Percentiles rank a stretch among this genome's conserved stretches.
Evolutionary conservation across 2,797 vertebrate genomes (phyloP).

Genomic region (Syngnathus acus): DNA sequence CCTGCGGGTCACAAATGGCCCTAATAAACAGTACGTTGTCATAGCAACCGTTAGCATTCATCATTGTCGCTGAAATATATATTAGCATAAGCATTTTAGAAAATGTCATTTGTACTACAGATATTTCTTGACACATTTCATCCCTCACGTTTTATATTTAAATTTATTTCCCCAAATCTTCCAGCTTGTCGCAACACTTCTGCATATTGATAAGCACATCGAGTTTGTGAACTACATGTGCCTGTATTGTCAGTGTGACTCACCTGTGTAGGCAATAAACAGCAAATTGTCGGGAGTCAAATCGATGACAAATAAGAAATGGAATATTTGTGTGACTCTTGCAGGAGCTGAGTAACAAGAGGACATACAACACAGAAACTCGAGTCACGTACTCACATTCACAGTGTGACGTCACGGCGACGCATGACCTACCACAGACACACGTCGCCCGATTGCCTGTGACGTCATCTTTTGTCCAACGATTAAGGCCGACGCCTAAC

Average conservation of each 20-base stretch:
- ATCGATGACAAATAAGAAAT: background rate
- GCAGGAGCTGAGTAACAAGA: background rate
- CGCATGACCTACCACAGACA: background rate
- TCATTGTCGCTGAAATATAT: background rate
- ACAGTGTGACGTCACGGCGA: slow-evolving; percentile 2
- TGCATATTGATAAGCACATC: background rate
- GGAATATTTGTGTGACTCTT: background rate
- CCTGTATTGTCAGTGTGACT: background rate
- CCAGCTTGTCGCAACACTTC: background rate
- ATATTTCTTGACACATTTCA: background rate
- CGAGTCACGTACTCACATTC: background rate
- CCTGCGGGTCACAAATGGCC: no score
- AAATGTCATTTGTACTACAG: background rate
- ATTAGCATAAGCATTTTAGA: background rate
- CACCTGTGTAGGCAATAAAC: background rate
- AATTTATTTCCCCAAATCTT: background rate
- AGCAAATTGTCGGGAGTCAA: background rate
- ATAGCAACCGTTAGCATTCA: no score
- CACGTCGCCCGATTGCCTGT: background rate
- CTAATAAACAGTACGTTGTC: no score
- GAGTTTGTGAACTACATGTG: background rate
- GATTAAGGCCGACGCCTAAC: background rate
- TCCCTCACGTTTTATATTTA: background rate
- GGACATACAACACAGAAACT: background rate
- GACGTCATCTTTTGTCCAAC: slow-evolving; percentile 7